Evolutionary conservation across 2,888 invertebrate species (phyloP).

Genomic region (Drosophila affinis): DNA sequence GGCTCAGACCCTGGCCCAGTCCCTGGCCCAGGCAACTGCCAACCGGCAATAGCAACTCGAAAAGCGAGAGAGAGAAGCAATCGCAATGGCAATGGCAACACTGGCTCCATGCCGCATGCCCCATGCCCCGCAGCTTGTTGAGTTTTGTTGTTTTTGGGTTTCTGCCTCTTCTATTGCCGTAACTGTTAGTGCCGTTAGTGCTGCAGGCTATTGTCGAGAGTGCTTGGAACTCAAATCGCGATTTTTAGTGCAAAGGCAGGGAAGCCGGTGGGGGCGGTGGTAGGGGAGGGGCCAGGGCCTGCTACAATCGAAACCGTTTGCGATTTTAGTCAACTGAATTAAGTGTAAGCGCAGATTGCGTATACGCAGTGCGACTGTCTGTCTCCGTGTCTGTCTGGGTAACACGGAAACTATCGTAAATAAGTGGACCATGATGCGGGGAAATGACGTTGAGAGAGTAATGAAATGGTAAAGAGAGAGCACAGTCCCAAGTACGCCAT

Average conservation of each 20-base stretch:
- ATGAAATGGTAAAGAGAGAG: not conserved
- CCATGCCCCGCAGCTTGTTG: constrained; percentile 52
- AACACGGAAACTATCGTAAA: constrained; percentile 5
- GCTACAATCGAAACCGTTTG: constrained; percentile 38
- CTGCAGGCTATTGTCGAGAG: constrained; percentile 55
- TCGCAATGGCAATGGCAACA: constrained; percentile 16
- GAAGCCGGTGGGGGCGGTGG: too few relatives aligned
- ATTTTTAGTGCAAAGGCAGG: constrained; percentile 41
- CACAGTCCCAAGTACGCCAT: not conserved
- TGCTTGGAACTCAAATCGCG: constrained; percentile 48
- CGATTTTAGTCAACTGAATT: constrained; percentile 58
- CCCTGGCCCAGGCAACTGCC: not conserved
- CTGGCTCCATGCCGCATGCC: not conserved
- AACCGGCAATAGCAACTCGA: not conserved
- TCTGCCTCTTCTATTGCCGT: constrained; percentile 16
- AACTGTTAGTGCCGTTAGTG: constrained; percentile 44
- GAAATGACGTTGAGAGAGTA: not conserved
- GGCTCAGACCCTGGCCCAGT: not conserved
- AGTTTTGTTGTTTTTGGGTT: constrained; percentile 37
- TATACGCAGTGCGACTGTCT: constrained; percentile 47
- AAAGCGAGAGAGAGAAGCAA: constrained; percentile 20
- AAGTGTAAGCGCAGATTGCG: constrained; percentile 54
- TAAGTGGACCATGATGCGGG: too few relatives aligned
- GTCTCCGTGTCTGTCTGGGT: too few relatives aligned
- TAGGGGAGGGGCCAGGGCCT: too few relatives aligned